Evolutionary conservation across 2,888 invertebrate genomes (phyloP).

Genomic region (Drosophila bunnanda): DNA sequence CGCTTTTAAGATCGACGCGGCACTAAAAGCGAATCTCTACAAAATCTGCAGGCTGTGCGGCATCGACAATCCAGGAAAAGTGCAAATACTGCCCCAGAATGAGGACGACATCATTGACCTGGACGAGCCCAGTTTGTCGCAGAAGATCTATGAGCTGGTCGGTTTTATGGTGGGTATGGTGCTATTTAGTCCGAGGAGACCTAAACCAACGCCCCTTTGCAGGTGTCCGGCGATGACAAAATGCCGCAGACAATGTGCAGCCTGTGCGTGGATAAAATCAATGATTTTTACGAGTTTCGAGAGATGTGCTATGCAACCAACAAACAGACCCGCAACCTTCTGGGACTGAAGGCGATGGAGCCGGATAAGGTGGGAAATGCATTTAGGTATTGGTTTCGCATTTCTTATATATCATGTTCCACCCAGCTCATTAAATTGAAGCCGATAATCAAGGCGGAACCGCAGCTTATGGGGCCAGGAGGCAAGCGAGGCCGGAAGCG

Average conservation of each 20-base stretch:
- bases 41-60: slow-evolving; percentile 85
- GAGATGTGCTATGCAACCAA: slow-evolving; percentile 87
- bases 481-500: slow-evolving; percentile 71
- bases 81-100: slow-evolving; percentile 32
- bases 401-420: background rate
- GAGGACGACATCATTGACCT: slow-evolving; percentile 61
- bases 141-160: slow-evolving; percentile 81
- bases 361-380: slow-evolving; percentile 61
- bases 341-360: slow-evolving; percentile 78
- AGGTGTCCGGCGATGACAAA: slow-evolving; percentile 86
- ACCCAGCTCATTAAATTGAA: slow-evolving; percentile 59
- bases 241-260: slow-evolving; percentile 88
- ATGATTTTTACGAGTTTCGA: slow-evolving; percentile 87
- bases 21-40: slow-evolving; percentile 82
- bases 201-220: slow-evolving; percentile 26
- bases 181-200: no score
- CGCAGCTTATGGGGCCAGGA: slow-evolving; percentile 8
- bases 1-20: slow-evolving; percentile 84
- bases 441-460: slow-evolving; percentile 56
- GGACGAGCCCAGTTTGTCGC: slow-evolving; percentile 81
- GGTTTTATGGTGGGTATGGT: slow-evolving; percentile 75
- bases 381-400: background rate
- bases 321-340: slow-evolving; percentile 85
- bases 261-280: slow-evolving; percentile 87
- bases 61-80: slow-evolving; percentile 83